A percentile compares a stretch with the other conserved stretches of the same genome.
These are phyloP conservation scores for Chaetodon trifasciatus DNA, from an alignment of 2,797 vertebrate genomes.

Conservation along the genomic window DNA sequence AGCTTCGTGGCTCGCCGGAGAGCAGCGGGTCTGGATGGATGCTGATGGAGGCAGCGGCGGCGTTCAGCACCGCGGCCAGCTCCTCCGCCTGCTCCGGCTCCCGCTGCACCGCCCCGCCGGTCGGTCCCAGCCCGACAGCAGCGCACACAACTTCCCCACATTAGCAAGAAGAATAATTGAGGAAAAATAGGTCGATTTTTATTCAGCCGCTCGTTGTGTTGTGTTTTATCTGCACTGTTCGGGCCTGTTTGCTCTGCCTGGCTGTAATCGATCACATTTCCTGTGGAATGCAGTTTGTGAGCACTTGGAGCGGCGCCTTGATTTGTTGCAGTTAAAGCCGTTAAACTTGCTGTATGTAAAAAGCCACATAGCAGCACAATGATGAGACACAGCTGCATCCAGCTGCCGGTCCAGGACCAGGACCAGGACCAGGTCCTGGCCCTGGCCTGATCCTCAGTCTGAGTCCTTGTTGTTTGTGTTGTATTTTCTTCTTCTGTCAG, in stretches of 20 bases:
- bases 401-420: not conserved
- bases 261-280: conserved; percentile 76
- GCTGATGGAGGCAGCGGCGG: not conserved
- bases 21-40: conserved; percentile 20
- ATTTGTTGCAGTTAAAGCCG: conserved; percentile 40
- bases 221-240: conserved; percentile 12
- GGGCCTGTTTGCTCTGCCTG: conserved; percentile 15
- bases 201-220: not conserved
- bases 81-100: conserved; percentile 49
- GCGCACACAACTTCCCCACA: conserved; percentile 59
- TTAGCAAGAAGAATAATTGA: conserved; percentile 10
- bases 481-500: conserved; percentile 68
- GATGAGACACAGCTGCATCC: not conserved
- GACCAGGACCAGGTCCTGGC: not conserved
- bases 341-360: conserved; percentile 35
- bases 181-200: conserved; percentile 23
- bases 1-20: not conserved
- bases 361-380: conserved; percentile 6
- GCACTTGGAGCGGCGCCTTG: conserved; percentile 68
- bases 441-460: not conserved
- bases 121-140: conserved; percentile 51
- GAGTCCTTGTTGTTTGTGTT: conserved; percentile 58
- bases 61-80: conserved; percentile 90
- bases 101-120: conserved; percentile 67
- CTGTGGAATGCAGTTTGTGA: conserved; percentile 85